Evolutionary conservation across 2,113 vertebrate genomes (phyloP).

Genomic region (Zosterops pallidus): DNA sequence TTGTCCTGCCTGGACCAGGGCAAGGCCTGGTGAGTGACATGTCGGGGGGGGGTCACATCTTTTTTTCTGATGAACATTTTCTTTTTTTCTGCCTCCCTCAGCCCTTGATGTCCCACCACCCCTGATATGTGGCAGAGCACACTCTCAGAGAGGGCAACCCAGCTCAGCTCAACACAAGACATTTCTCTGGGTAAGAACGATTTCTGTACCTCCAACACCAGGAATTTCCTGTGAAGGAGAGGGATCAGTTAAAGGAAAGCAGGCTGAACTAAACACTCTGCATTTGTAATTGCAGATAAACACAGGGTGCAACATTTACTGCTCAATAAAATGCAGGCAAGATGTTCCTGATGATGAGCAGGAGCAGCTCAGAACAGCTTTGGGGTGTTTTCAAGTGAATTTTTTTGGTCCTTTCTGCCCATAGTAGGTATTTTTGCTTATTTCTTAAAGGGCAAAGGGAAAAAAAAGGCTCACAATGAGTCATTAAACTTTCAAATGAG

Average conservation of each 20-base stretch:
- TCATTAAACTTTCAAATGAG: conserved; percentile 62
- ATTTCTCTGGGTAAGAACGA: not conserved
- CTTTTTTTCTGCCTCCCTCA: not conserved
- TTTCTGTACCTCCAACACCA: not conserved
- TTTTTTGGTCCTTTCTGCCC: not conserved
- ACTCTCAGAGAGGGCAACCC: not conserved
- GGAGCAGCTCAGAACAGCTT: not conserved
- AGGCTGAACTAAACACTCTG: conserved; percentile 3
- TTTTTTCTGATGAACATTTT: not conserved
- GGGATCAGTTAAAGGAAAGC: not conserved
- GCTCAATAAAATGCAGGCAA: not conserved
- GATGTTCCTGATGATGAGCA: not conserved
- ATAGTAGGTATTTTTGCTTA: not conserved
- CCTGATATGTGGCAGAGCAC: not conserved
- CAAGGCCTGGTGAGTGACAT: not conserved
- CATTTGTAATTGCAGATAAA: conserved; percentile 25
- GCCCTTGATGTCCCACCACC: not conserved
- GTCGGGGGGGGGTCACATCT: not conserved
- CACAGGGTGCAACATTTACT: not conserved
- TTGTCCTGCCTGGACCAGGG: not conserved
- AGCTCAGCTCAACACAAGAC: not conserved
- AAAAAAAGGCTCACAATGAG: conserved; percentile 40
- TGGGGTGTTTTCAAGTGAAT: not conserved
- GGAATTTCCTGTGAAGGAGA: conserved; percentile 34
- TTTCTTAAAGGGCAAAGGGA: conserved; percentile 37